A percentile compares a stretch with the other conserved stretches of the same genome.
These are phyloP conservation scores for Sebastes steindachneri DNA, from an alignment of 2,797 vertebrate genomes.

Conservation along the genomic window DNA sequence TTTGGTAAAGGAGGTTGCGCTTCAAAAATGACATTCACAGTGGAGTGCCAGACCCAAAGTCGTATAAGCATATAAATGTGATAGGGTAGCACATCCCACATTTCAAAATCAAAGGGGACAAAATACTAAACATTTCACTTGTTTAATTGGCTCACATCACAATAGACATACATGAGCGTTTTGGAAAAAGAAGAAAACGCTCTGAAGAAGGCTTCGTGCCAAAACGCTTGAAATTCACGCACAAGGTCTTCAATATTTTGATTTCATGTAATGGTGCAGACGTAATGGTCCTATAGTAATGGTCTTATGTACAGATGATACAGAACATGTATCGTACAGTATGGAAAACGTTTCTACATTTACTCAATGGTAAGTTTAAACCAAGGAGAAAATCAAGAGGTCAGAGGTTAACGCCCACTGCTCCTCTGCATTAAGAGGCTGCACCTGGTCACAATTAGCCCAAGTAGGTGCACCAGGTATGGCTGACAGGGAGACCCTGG, in stretches of 20 bases:
- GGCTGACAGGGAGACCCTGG: conserved; percentile 16
- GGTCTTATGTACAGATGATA: not conserved
- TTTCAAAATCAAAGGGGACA: too few relatives aligned
- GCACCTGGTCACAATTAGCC: conserved; percentile 1
- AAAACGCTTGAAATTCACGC: not conserved
- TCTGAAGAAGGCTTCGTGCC: too few relatives aligned
- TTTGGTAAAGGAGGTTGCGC: too few relatives aligned
- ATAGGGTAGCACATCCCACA: too few relatives aligned
- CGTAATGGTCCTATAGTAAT: too few relatives aligned
- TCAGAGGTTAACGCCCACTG: not conserved
- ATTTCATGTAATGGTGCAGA: not conserved
- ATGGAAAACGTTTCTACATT: not conserved
- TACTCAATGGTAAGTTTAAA: not conserved
- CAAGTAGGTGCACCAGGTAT: not conserved
- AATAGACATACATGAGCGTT: too few relatives aligned
- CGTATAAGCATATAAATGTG: too few relatives aligned
- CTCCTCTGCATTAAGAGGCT: not conserved
- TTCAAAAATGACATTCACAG: too few relatives aligned
- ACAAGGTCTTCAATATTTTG: not conserved
- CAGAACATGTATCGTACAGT: not conserved
- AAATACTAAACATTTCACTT: too few relatives aligned
- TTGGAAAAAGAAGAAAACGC: too few relatives aligned
- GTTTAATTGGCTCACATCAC: too few relatives aligned
- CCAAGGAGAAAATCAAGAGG: not conserved
- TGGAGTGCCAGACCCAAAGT: too few relatives aligned